Percentiles rank a stretch among this genome's conserved stretches.
phyloP scores from a whole-genome alignment of 1,140 invertebrate species.

The Arctopsyche grandis region DNA sequence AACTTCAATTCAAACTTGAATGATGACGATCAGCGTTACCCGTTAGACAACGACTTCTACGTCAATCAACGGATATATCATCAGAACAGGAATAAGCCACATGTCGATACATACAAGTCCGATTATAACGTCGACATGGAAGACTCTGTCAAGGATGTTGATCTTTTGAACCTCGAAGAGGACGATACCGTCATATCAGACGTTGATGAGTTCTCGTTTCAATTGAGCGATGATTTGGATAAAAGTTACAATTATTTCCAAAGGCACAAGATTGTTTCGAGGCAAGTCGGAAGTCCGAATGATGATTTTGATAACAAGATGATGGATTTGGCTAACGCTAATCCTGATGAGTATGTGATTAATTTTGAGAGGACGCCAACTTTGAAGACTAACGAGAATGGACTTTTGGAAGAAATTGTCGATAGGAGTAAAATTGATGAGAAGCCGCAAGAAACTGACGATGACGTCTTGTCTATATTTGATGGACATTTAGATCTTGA shows the following conservation, averaged over 20 bases:
- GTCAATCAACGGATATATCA: slow-evolving; percentile 49
- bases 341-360: background rate
- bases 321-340: background rate
- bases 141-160: slow-evolving; percentile 28
- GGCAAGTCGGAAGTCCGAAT: background rate
- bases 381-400: background rate
- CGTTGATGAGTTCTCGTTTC: background rate
- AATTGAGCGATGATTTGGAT: background rate
- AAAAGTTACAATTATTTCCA: background rate
- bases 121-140: slow-evolving; percentile 23
- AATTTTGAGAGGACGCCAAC: background rate
- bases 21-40: slow-evolving; percentile 39
- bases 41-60: slow-evolving; percentile 49
- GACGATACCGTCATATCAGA: slow-evolving; percentile 46
- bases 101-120: slow-evolving; percentile 16
- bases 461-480: slow-evolving; percentile 45
- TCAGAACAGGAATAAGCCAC: slow-evolving; percentile 46
- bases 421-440: slow-evolving; percentile 22
- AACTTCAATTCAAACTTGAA: slow-evolving; percentile 40
- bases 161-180: slow-evolving; percentile 37
- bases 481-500: slow-evolving; percentile 80
- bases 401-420: slow-evolving; percentile 3
- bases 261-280: slow-evolving; percentile 12
- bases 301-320: background rate
- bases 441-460: background rate